phyloP scores from a whole-genome alignment of 1,140 invertebrate species.

The Cepaea nemoralis region DNA sequence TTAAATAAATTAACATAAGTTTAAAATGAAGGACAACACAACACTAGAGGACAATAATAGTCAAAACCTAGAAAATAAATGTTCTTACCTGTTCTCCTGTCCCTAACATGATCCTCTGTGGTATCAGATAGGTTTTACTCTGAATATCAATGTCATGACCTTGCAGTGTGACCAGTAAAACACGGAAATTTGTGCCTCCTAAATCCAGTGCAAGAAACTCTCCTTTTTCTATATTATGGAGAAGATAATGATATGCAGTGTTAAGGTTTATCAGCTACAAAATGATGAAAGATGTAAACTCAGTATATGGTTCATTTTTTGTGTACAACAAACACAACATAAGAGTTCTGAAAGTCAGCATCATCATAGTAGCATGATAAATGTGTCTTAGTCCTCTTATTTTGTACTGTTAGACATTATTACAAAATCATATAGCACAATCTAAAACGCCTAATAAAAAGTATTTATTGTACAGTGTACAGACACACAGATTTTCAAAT shows the following conservation, averaged over 20 bases:
- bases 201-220: conserved; percentile 97
- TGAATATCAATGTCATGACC: conserved; percentile 84
- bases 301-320: no score
- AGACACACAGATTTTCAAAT: not conserved
- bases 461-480: not conserved
- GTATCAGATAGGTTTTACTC: conserved; percentile 96
- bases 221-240: conserved; percentile 90
- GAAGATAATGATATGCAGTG: not conserved
- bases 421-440: no score
- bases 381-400: no score
- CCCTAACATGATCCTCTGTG: conserved; percentile 93
- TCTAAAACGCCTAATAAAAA: no score
- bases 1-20: no score
- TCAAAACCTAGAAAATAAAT: not conserved
- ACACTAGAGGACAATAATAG: not conserved
- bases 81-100: conserved; percentile 78
- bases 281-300: no score
- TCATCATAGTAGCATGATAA: no score
- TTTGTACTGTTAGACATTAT: no score
- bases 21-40: no score
- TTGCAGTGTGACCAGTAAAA: conserved; percentile 89
- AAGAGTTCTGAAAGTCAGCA: no score
- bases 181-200: conserved; percentile 98
- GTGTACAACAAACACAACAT: no score
- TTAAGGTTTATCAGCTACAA: no score